Percentiles rank a stretch among this genome's conserved stretches.
These are phyloP conservation scores for Cheilosia variabilis DNA, from an alignment of 2,888 invertebrate species.

Conservation along the genomic window DNA sequence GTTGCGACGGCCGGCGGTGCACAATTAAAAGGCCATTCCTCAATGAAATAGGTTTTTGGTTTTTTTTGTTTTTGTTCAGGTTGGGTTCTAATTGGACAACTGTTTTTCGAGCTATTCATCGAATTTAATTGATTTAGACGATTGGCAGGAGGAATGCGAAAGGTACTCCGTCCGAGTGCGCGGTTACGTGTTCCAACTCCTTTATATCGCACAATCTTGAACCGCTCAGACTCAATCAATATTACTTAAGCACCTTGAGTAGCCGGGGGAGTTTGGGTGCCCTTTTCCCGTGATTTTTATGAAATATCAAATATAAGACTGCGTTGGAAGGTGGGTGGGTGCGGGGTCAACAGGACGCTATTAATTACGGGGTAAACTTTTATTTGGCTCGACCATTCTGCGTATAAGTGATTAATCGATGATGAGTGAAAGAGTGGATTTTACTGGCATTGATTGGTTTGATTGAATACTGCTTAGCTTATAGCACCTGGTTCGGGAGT, in stretches of 20 bases:
- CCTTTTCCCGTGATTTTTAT: neutral
- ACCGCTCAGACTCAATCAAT: slow-evolving; percentile 26
- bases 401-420: slow-evolving; percentile 39
- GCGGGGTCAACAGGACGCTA: neutral
- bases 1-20: too few relatives aligned
- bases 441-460: slow-evolving; percentile 36
- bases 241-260: slow-evolving; percentile 26
- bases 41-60: neutral
- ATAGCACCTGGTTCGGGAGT: neutral
- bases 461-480: slow-evolving; percentile 27
- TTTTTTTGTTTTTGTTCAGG: slow-evolving; percentile 11
- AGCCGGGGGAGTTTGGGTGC: neutral
- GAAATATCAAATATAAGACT: slow-evolving; percentile 5
- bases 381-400: slow-evolving; percentile 13
- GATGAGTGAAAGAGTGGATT: slow-evolving; percentile 29
- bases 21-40: slow-evolving; percentile 25
- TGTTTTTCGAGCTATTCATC: slow-evolving; percentile 35
- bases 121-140: slow-evolving; percentile 34
- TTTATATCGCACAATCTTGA: neutral
- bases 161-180: neutral
- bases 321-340: neutral
- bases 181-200: neutral
- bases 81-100: slow-evolving; percentile 43
- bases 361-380: slow-evolving; percentile 39
- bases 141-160: slow-evolving; percentile 19